Conservation (phyloP, 2,113 vertebrate species). For the Ailuropoda melanoleuca region DNA sequence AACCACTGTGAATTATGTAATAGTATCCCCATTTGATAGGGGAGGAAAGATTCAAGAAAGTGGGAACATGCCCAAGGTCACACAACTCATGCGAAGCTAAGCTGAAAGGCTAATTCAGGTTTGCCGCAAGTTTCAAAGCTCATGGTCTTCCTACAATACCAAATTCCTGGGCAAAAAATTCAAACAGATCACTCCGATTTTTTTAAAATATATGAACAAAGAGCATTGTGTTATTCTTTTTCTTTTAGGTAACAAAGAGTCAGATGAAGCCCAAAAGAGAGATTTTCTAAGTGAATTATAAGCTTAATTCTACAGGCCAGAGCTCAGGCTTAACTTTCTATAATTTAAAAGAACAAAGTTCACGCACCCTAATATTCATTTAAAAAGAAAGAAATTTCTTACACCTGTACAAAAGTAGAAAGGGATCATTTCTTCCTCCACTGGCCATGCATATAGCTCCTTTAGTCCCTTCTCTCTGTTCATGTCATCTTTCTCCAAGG, state of each 20-base stretch:
- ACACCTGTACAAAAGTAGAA: neutral
- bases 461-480: neutral
- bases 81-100: neutral
- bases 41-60: neutral
- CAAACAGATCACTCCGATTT: neutral
- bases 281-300: slow-evolving; percentile 25
- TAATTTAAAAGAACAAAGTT: neutral
- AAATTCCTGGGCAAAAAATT: slow-evolving; percentile 16
- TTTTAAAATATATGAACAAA: neutral
- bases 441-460: neutral
- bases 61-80: neutral
- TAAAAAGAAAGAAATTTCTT: slow-evolving; percentile 19
- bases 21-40: neutral
- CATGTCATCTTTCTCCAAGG: neutral
- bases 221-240: neutral
- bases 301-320: neutral
- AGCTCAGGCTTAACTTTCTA: neutral
- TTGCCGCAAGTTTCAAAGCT: neutral
- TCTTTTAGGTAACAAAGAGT: neutral
- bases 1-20: neutral
- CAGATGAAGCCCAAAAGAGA: neutral
- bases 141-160: neutral
- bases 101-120: neutral
- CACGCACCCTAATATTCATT: neutral
- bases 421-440: neutral